Base-by-base conservation (phyloP, 2,888 invertebrate genomes). In the Hirtodrosophila confusa region DNA sequence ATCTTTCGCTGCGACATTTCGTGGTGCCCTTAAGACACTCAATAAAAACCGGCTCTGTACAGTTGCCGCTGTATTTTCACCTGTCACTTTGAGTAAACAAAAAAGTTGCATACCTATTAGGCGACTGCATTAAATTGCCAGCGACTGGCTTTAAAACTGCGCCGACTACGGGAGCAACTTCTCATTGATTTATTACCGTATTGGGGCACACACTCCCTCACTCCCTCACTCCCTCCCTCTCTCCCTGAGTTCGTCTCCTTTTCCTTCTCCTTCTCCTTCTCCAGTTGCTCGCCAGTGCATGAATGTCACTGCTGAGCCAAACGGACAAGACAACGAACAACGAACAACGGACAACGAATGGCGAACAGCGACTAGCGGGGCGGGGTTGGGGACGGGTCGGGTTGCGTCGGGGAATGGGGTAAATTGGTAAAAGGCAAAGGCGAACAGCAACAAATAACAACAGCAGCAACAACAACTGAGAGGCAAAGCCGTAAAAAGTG, bases 221-320 rank as follows among this genome's bases (percentile, higher is more conserved):
- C 37, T 17, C 24, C 8, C 35, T 37, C 10, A 39, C 36, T 41
- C 31, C n/a, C 36, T 23, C 24, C 12, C 27, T 24, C 27, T 33
- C 17, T 33, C n/a, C 7, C 12, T 58, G 44, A 40, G 12, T 35
- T 31, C 39, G 40, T 33, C 27, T 3, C 31, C 17, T 1, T 17
- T 2, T 17, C 17, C 17, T 1, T 17, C 17, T 17, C 17, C 12
- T 50, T 12, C 39, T 24, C 6, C 47, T 40, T 37, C 43, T 50
- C 48, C 64, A 64, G 50, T 56, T 79, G 87, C 48, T 73, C 88
- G 75, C 45, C 66, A 72, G 83, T 87, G 86, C 80, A 82, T 82
- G 80, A 82, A 82, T 82, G 80, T 82, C 80, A 82, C 80, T 84
- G 87, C 85, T 78, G 88, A 82, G 75, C 75, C 71, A 85, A 87